Conservation (phyloP, 2,888 invertebrate species). For the Lasioglossum leucozonium region DNA sequence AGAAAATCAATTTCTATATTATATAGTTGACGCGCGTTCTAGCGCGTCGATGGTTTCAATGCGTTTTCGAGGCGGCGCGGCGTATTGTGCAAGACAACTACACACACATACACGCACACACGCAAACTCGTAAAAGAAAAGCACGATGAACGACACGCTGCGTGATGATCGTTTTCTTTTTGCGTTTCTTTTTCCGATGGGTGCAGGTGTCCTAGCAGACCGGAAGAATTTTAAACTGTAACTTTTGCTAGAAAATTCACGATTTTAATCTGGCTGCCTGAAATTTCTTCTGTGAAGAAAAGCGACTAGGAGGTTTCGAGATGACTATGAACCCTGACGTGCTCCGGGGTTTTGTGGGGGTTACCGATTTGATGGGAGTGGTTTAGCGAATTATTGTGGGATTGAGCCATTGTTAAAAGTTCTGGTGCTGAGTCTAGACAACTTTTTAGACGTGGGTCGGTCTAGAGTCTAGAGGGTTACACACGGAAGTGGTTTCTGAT, state of each 20-base stretch:
- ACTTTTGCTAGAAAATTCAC: constrained; percentile 4
- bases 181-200: not conserved
- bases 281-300: constrained; percentile 54
- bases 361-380: not conserved
- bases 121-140: not conserved
- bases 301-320: not conserved
- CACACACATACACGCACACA: not conserved
- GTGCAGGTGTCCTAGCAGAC: not conserved
- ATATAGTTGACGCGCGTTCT: constrained; percentile 62
- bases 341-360: not conserved
- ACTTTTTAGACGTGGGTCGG: too few relatives aligned
- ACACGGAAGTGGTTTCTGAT: too few relatives aligned
- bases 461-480: too few relatives aligned
- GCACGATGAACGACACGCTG: constrained; percentile 4
- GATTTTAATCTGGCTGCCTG: not conserved
- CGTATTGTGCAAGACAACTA: not conserved
- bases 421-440: not conserved
- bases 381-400: not conserved
- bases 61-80: constrained; percentile 10
- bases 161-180: constrained; percentile 7
- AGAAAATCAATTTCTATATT: constrained; percentile 45
- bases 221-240: constrained; percentile 1
- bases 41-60: constrained; percentile 52
- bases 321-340: not conserved
- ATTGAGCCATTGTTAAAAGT: not conserved